Evolutionary conservation across 2,888 invertebrate species (phyloP).

Genomic region (Lasioglossum lativentre): DNA sequence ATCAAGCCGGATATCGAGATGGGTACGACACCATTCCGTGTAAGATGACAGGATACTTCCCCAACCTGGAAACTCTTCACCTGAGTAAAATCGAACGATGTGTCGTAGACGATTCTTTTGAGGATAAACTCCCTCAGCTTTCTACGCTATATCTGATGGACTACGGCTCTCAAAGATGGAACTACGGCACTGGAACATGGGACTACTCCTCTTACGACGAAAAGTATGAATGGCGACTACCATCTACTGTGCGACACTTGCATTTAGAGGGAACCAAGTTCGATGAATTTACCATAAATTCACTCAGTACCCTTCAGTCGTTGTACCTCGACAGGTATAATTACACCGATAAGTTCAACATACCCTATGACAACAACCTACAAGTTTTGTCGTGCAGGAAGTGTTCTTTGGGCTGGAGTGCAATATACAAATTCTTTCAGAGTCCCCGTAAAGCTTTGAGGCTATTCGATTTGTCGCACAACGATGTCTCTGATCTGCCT

Average conservation of each 20-base stretch:
- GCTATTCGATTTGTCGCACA: neutral
- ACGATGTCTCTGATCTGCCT: neutral
- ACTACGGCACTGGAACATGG: too few relatives aligned
- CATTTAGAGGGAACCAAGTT: neutral
- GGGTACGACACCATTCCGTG: neutral
- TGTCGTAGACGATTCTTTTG: neutral
- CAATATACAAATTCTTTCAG: neutral
- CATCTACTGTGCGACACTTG: neutral
- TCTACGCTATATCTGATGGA: neutral
- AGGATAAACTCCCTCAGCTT: neutral
- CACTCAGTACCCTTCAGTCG: neutral
- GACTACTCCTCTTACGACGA: too few relatives aligned
- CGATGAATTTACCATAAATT: accelerated
- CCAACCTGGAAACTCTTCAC: conserved; percentile 27
- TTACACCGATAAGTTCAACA: accelerated
- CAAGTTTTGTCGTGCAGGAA: neutral
- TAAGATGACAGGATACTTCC: neutral
- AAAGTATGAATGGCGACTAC: neutral
- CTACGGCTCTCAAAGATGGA: neutral
- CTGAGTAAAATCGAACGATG: neutral
- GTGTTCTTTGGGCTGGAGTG: neutral
- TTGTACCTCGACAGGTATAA: neutral
- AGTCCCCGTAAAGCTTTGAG: neutral
- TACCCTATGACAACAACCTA: neutral
- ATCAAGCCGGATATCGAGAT: too few relatives aligned